A percentile compares a stretch with the other conserved stretches of the same genome.
Evolutionary conservation across 2,888 invertebrate species (phyloP).

Genomic region (Lasioglossum leucozonium): DNA sequence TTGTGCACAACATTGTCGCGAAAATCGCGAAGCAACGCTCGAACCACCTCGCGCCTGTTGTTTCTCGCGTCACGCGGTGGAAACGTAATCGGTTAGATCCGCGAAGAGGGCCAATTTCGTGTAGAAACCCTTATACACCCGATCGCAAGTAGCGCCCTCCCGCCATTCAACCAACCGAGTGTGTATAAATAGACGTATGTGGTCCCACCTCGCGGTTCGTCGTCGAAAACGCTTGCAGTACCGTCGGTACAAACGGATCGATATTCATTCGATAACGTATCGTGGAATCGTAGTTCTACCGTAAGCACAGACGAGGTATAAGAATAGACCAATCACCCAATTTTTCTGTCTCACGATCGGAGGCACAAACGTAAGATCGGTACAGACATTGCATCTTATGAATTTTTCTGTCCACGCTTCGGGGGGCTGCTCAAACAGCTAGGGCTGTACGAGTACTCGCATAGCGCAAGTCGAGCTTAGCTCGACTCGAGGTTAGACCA

Average conservation of each 20-base stretch:
- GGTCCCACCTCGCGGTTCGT: slow-evolving; percentile 21
- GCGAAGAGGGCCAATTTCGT: slow-evolving; percentile 46
- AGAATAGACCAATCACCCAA: no score
- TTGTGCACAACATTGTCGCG: slow-evolving; percentile 49
- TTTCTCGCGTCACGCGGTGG: slow-evolving; percentile 15
- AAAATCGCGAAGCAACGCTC: not conserved
- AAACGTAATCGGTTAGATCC: slow-evolving; percentile 34
- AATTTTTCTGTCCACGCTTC: no score
- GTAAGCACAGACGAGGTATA: no score
- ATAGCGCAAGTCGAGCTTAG: no score
- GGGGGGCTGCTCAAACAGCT: no score
- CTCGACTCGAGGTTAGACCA: no score
- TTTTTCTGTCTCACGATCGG: no score
- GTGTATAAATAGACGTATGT: slow-evolving; percentile 29
- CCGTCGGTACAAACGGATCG: not conserved
- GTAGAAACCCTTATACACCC: slow-evolving; percentile 50
- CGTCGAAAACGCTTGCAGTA: not conserved
- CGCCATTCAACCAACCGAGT: not conserved
- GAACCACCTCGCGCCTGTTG: slow-evolving; percentile 21
- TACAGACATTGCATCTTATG: no score
- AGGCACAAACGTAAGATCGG: no score
- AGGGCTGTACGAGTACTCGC: no score
- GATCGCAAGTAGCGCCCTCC: slow-evolving; percentile 58
- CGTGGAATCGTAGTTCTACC: no score
- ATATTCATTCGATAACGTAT: not conserved